Base-by-base conservation (phyloP, 2,888 invertebrate species). In the Drosophila lacicola region DNA sequence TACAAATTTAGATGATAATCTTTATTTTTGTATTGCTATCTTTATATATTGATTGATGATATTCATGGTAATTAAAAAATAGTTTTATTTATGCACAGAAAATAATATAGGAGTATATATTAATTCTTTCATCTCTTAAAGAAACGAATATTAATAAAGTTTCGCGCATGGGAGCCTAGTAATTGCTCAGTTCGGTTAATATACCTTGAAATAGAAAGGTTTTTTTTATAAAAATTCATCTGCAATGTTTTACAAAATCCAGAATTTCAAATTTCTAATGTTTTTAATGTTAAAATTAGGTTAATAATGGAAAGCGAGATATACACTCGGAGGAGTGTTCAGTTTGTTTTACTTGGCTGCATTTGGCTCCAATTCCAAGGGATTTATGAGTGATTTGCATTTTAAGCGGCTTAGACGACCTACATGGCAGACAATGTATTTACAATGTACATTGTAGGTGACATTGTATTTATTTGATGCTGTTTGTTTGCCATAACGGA, bases 401-500 rank as follows among this genome's bases (percentile, higher is more conserved):
- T 46, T 41, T 65, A 65, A 65, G 65, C 65, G 65, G 65, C 41
- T 65, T 46, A 55, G 55, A 13, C 65, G 68, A 65, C 68, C 46
- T 54, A 67, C 65, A 54, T 53, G 54, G n/a, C 29, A 51, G 64
- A 67, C 53, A 53, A 41, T 19, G 55, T 33, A n/a, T 14, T 21
- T 13, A 58, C 58, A 58, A 58, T 67, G 65, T 21, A 25, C 64
- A 68, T 45, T 68, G 69, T 68, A 29, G 68, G 68, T 54, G 56
- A 55, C 50, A 67, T 68, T 65, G 53, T 62, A 2, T 21, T n/a
- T 13, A 29, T 44, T 44, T 67, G 67, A 21, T 64, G 63, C 63
- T 19, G 56, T 68, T 68, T 66, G 69, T 56, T 68, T 66, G 56
- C 29, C 56, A 68, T 66, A 68, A 33, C 69, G 67, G 64, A 66